A percentile compares a stretch with the other conserved stretches of the same genome.
These are phyloP conservation scores for Tipula lateralis DNA, from an alignment of 2,888 invertebrate species.

Conservation along the genomic window DNA sequence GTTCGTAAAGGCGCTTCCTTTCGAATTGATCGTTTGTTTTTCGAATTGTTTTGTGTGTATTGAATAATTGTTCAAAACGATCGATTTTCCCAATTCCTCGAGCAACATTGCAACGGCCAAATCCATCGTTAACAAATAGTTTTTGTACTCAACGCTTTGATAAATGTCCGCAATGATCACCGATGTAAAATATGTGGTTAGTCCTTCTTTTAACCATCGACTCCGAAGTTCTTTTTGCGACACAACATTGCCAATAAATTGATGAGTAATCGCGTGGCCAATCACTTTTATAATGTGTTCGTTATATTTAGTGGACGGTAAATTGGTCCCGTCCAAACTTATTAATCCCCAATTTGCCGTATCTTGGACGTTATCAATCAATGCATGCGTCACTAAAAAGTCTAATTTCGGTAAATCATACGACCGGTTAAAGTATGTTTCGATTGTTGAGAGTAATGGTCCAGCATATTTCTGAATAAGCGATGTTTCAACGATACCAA, in stretches of 20 bases:
- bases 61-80: not conserved
- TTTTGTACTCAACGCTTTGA: not conserved
- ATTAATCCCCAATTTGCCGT: not conserved
- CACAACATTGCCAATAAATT: not conserved
- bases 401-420: not conserved
- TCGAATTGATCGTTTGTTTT: not conserved
- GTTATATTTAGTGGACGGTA: not conserved
- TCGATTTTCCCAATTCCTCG: not conserved
- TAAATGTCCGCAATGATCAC: constrained; percentile 53
- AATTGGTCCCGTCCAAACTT: not conserved
- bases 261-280: not conserved
- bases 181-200: constrained; percentile 42
- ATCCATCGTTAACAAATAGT: not conserved
- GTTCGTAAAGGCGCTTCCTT: not conserved
- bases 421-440: not conserved
- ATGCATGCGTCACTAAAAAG: not conserved
- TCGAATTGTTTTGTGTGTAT: not conserved
- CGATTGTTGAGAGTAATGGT: not conserved
- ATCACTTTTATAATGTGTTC: not conserved
- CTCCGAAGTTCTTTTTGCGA: not conserved
- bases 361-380: not conserved
- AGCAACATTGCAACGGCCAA: not conserved
- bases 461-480: not conserved
- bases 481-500: not conserved
- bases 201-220: not conserved